Conservation (phyloP, 2,888 invertebrate genomes). For the Stegana nigrithorax region DNA sequence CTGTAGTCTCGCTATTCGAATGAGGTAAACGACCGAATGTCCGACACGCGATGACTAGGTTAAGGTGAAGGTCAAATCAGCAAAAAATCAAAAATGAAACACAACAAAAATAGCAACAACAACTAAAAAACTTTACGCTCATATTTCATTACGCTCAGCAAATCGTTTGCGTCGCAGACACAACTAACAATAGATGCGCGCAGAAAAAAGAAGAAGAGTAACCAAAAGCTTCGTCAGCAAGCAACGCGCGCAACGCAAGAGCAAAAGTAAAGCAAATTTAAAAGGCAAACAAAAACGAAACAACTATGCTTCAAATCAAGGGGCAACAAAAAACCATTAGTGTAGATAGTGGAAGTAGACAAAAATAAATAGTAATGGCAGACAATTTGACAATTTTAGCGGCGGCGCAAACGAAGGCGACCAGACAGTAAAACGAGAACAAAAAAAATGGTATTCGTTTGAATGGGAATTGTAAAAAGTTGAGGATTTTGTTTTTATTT, state of each 20-base stretch:
- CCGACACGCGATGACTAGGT: slow-evolving; percentile 69
- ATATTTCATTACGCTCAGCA: too few species aligned
- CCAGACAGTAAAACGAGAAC: neutral
- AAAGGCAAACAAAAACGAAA: neutral
- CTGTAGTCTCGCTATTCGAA: neutral
- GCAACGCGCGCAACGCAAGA: neutral
- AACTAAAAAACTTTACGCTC: neutral
- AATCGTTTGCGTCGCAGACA: too few species aligned
- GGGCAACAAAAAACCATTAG: too few species aligned
- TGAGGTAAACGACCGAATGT: slow-evolving; percentile 69
- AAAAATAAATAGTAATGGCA: neutral
- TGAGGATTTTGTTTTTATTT: slow-evolving; percentile 1
- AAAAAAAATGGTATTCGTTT: slow-evolving; percentile 16
- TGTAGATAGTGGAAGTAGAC: neutral
- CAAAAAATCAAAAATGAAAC: slow-evolving; percentile 17
- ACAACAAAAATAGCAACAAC: neutral
- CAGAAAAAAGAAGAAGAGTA: neutral
- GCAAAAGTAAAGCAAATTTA: neutral
- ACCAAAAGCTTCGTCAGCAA: neutral
- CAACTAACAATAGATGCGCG: too few species aligned
- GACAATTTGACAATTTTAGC: neutral
- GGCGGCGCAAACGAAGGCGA: neutral
- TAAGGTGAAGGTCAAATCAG: slow-evolving; percentile 69
- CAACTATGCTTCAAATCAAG: too few species aligned
- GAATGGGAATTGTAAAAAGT: slow-evolving; percentile 22